Percentiles rank a stretch among this genome's conserved stretches.
These are phyloP conservation scores for Diplodus puntazzo DNA, from an alignment of 2,797 vertebrate genomes.

Conservation along the genomic window DNA sequence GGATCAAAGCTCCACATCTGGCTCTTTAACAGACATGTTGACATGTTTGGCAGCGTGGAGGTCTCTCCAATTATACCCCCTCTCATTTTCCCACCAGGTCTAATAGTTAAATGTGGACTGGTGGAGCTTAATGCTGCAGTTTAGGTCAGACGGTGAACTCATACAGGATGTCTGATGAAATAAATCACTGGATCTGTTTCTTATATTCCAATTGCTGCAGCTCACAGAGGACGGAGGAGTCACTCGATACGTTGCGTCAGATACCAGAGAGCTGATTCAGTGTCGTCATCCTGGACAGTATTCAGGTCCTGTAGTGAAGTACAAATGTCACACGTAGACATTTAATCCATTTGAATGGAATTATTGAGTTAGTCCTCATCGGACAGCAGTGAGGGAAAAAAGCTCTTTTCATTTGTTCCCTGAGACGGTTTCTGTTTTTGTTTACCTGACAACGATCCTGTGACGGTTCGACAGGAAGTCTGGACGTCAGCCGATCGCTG, in stretches of 20 bases:
- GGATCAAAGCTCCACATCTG: constrained; percentile 69
- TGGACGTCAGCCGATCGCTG: too few species aligned
- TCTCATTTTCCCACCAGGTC: constrained; percentile 35
- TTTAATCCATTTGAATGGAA: too few species aligned
- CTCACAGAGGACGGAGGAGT: neutral
- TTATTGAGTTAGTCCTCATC: too few species aligned
- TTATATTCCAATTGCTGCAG: constrained; percentile 26
- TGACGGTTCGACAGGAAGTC: too few species aligned
- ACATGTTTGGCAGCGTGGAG: constrained; percentile 59
- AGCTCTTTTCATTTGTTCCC: too few species aligned
- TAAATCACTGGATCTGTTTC: constrained; percentile 25
- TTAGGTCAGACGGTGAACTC: constrained; percentile 62
- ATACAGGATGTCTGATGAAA: constrained; percentile 41
- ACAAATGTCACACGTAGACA: too few species aligned
- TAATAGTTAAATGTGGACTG: constrained; percentile 38
- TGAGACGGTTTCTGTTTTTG: too few species aligned
- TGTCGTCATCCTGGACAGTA: neutral
- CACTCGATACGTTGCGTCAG: too few species aligned
- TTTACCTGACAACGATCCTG: too few species aligned
- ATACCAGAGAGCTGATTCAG: too few species aligned
- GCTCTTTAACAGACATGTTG: constrained; percentile 53
- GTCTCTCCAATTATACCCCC: constrained; percentile 50
- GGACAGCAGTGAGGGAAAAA: too few species aligned
- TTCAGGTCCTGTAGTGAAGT: neutral
- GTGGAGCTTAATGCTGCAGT: constrained; percentile 35